These are phyloP conservation scores for Garra rufa DNA, from an alignment of 2,113 vertebrate genomes.

Conservation along the genomic window DNA sequence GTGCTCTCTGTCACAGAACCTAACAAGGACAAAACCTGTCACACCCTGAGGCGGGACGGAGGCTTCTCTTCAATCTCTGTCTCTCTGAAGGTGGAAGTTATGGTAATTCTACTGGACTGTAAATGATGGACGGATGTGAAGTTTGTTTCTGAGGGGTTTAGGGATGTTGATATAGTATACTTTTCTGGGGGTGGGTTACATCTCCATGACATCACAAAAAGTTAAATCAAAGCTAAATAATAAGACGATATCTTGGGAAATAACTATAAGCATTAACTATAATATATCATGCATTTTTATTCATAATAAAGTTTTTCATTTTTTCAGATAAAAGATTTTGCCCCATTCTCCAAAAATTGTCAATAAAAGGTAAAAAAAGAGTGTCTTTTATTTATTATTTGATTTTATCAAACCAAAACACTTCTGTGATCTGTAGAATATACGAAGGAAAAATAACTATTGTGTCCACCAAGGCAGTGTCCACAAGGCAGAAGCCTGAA, in stretches of 20 bases:
- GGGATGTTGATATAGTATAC: not conserved
- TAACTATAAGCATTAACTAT: no score
- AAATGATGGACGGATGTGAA: not conserved
- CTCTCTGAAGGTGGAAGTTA: conserved; percentile 21
- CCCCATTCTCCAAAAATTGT: no score
- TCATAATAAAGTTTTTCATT: no score
- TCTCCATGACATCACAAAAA: not conserved
- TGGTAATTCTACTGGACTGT: conserved; percentile 24
- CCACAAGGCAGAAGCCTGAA: no score
- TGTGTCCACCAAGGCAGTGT: no score
- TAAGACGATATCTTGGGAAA: not conserved
- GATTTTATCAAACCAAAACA: no score
- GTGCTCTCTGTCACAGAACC: conserved; percentile 6
- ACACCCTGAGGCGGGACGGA: not conserved
- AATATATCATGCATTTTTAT: no score
- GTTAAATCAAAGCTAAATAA: not conserved
- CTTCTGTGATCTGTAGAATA: no score
- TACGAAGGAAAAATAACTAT: no score
- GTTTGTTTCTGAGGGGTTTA: not conserved
- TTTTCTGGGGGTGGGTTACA: not conserved
- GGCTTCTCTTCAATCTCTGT: conserved; percentile 28
- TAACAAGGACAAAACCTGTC: conserved; percentile 27
- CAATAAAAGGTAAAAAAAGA: no score
- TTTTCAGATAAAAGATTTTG: no score
- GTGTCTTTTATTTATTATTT: no score